Percentiles rank a stretch among this genome's conserved stretches.
phyloP scores from a whole-genome alignment of 2,888 invertebrate species.

The Drosophila planitibia region DNA sequence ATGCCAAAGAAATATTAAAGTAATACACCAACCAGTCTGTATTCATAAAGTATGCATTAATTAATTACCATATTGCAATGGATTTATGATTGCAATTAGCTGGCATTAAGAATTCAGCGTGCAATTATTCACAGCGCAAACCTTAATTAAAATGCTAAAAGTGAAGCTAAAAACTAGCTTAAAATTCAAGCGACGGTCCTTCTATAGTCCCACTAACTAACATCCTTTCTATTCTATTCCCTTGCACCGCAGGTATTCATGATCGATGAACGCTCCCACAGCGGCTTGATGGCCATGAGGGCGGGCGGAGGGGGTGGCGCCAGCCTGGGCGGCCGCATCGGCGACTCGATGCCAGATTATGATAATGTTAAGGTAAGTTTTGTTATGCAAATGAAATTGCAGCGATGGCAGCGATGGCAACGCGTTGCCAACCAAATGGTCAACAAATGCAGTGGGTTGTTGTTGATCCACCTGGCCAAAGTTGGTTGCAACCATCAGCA shows the following conservation, averaged over 20 bases:
- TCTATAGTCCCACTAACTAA: not conserved
- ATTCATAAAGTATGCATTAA: conserved; percentile 42
- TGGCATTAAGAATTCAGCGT: conserved; percentile 45
- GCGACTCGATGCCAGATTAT: conserved; percentile 88
- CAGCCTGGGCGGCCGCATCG: conserved; percentile 86
- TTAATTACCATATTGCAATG: conserved; percentile 20
- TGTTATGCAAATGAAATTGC: conserved; percentile 69
- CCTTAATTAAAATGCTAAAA: conserved; percentile 48
- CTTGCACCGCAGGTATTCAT: conserved; percentile 83
- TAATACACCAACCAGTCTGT: not conserved
- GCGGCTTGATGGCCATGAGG: conserved; percentile 86
- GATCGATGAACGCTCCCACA: conserved; percentile 87
- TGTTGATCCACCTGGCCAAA: conserved; percentile 16
- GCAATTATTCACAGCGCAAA: conserved; percentile 33
- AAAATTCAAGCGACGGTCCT: conserved; percentile 14
- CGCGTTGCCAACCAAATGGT: conserved; percentile 44
- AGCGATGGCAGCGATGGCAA: conserved; percentile 17
- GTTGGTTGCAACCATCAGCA: not conserved
- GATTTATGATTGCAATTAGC: conserved; percentile 50
- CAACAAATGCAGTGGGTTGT: conserved; percentile 41
- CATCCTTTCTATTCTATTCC: not conserved
- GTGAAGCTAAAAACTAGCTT: conserved; percentile 35
- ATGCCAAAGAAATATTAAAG: not conserved
- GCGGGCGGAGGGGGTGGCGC: conserved; percentile 85
- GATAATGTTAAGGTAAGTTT: conserved; percentile 89